These are phyloP conservation scores for Nomada fabriciana DNA, from an alignment of 2,888 invertebrate genomes.

Conservation along the genomic window DNA sequence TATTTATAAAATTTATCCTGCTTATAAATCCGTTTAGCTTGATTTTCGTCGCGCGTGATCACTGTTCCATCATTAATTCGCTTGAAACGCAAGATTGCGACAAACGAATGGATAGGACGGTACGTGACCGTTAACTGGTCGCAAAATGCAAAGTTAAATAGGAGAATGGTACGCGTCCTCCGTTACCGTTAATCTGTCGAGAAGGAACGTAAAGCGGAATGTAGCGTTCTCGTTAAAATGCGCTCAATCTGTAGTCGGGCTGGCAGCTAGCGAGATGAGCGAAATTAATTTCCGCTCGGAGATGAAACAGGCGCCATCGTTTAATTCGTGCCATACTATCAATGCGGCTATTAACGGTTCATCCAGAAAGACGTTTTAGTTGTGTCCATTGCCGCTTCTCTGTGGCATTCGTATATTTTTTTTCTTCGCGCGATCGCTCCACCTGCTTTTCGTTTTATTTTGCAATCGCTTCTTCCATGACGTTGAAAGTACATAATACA, in stretches of 20 bases:
- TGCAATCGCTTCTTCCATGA: too few species aligned
- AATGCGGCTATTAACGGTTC: conserved; percentile 67
- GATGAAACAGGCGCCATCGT: conserved; percentile 69
- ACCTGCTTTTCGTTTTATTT: not conserved
- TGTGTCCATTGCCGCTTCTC: conserved; percentile 9
- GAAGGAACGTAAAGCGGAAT: conserved; percentile 55
- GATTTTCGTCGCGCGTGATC: not conserved
- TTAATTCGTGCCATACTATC: conserved; percentile 69
- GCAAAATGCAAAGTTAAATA: conserved; percentile 45
- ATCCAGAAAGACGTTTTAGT: conserved; percentile 52
- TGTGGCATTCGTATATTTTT: not conserved
- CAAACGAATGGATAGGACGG: not conserved
- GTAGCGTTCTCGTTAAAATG: conserved; percentile 66
- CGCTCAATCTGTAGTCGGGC: conserved; percentile 59
- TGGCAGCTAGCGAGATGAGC: conserved; percentile 66
- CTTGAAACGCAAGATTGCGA: not conserved
- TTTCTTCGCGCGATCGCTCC: not conserved
- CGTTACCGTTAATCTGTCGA: conserved; percentile 64
- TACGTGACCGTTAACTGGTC: conserved; percentile 35
- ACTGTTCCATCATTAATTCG: not conserved
- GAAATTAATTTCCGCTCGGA: conserved; percentile 72
- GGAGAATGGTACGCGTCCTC: conserved; percentile 28
- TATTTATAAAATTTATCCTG: not conserved
- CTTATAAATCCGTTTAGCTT: not conserved
- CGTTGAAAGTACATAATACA: not conserved